Evolutionary conservation across 2,113 vertebrate species (phyloP).

Genomic region (Cnemophilus loriae): DNA sequence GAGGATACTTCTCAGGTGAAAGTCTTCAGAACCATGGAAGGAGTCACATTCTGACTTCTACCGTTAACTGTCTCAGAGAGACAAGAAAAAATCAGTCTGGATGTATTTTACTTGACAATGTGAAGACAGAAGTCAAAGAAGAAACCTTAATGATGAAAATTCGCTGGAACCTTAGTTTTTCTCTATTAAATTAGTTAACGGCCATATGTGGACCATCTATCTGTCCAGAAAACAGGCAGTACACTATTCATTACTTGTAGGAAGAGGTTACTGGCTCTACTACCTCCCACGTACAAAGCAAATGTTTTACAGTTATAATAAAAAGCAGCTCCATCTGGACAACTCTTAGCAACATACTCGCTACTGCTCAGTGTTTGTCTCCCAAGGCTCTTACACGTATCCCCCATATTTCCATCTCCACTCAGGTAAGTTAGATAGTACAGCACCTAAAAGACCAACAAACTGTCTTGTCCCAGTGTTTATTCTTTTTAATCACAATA

Average conservation of each 20-base stretch:
- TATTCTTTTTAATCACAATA: neutral
- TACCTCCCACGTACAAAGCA: neutral
- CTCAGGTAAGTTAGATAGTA: neutral
- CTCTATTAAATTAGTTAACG: neutral
- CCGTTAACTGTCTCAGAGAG: neutral
- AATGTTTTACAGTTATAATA: neutral
- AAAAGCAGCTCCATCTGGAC: conserved; percentile 7
- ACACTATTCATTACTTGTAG: neutral
- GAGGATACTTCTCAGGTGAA: neutral
- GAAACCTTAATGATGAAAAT: neutral
- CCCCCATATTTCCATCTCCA: neutral
- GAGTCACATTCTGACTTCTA: neutral
- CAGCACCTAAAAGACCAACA: neutral
- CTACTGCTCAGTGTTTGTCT: neutral
- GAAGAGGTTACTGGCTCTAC: neutral
- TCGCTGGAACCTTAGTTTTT: neutral
- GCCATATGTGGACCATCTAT: neutral
- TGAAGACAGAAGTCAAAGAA: neutral
- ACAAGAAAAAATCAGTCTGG: neutral
- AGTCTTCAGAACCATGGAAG: neutral
- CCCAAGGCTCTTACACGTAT: neutral
- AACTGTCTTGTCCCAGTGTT: neutral
- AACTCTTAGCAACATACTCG: neutral
- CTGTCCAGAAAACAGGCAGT: neutral
- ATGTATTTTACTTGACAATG: neutral